A percentile compares a stretch with the other conserved stretches of the same genome.
Evolutionary conservation across 2,113 vertebrate genomes (phyloP).

Genomic region (Scalopus aquaticus): DNA sequence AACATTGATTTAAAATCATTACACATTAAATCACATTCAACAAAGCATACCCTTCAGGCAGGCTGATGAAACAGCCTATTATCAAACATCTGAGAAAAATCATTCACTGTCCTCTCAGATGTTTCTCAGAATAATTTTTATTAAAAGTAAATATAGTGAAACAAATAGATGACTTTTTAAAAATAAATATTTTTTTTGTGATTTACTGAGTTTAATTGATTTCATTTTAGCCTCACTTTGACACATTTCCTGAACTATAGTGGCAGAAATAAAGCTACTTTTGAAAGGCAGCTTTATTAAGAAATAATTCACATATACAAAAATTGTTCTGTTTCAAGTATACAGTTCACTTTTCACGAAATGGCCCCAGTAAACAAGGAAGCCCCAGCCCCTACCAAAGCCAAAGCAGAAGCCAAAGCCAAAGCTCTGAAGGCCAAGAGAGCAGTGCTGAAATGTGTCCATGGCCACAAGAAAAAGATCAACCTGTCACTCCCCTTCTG

Average conservation of each 20-base stretch:
- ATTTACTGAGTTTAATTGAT: constrained; percentile 37
- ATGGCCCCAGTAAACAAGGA: too few relatives aligned
- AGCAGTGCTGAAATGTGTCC: too few relatives aligned
- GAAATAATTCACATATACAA: not conserved
- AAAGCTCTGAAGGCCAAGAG: too few relatives aligned
- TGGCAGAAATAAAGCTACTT: constrained; percentile 32
- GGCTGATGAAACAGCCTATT: not conserved
- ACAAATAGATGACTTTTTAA: not conserved
- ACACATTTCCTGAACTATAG: not conserved
- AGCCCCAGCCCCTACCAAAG: too few relatives aligned
- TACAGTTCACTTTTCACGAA: not conserved
- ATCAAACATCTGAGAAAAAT: constrained; percentile 11
- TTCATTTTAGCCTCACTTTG: constrained; percentile 28
- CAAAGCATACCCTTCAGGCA: not conserved
- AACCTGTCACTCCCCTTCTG: too few relatives aligned
- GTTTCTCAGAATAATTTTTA: constrained; percentile 38
- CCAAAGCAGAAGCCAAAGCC: too few relatives aligned
- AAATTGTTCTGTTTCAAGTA: not conserved
- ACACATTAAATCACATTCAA: not conserved
- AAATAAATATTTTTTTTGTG: constrained; percentile 27
- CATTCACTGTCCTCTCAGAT: not conserved
- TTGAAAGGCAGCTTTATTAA: constrained; percentile 44
- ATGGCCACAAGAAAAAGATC: too few relatives aligned
- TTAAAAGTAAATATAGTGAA: constrained; percentile 47
- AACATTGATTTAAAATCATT: not conserved